A percentile compares a stretch with the other conserved stretches of the same genome.
Conservation (phyloP, 1,140 invertebrate species). For the Conus betulinus region DNA sequence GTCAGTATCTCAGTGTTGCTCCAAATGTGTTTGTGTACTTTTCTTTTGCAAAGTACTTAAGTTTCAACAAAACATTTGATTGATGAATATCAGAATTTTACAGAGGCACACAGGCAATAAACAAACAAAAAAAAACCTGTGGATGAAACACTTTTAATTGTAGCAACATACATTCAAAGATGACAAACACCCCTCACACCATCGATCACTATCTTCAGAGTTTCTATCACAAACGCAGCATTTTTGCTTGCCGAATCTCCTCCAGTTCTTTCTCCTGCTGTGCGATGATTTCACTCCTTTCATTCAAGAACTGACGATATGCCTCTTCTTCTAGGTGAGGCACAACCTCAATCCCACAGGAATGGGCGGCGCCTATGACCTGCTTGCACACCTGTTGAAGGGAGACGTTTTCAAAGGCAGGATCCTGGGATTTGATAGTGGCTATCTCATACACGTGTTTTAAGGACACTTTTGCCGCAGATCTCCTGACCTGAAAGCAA, state of each 20-base stretch:
- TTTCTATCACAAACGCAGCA: constrained; percentile 83
- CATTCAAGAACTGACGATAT: constrained; percentile 89
- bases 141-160: too few relatives aligned
- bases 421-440: constrained; percentile 92
- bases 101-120: too few relatives aligned
- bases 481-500: constrained; percentile 82
- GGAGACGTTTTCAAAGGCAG: constrained; percentile 81
- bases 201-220: not conserved
- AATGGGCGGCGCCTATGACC: constrained; percentile 85
- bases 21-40: too few relatives aligned
- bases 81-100: too few relatives aligned
- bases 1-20: too few relatives aligned
- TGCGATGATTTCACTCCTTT: constrained; percentile 84
- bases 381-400: constrained; percentile 88
- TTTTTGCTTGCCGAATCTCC: constrained; percentile 93
- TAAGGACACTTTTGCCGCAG: constrained; percentile 91
- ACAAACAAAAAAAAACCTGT: too few relatives aligned
- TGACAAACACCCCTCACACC: too few relatives aligned
- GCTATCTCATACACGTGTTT: constrained; percentile 99
- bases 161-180: too few relatives aligned
- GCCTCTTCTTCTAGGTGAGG: constrained; percentile 86
- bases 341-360: constrained; percentile 92
- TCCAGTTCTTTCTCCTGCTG: constrained; percentile 87
- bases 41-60: too few relatives aligned
- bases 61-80: too few relatives aligned